Evolutionary conservation across 2,797 vertebrate genomes (phyloP).

Genomic region (Hemibagrus guttatus): DNA sequence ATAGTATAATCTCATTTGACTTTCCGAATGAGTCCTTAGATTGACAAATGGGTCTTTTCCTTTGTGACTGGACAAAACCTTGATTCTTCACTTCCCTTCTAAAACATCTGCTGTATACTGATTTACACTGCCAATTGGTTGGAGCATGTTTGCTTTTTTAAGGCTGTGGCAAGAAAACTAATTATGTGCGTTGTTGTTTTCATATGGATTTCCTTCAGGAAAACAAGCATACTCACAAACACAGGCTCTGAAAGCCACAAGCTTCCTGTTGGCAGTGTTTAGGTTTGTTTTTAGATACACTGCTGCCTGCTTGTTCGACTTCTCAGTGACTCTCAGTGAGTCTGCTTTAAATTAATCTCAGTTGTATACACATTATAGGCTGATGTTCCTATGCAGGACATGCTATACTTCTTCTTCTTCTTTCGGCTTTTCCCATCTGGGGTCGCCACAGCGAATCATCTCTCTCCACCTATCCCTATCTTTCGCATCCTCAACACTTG

Average conservation of each 20-base stretch:
- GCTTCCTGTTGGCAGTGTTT: constrained; percentile 58
- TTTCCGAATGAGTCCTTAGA: neutral
- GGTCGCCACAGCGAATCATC: no score
- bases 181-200: constrained; percentile 44
- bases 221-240: constrained; percentile 34
- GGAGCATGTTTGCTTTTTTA: constrained; percentile 38
- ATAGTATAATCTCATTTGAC: neutral
- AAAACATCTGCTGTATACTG: neutral
- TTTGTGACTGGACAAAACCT: neutral
- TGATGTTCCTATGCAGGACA: constrained; percentile 15
- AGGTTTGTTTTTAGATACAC: constrained; percentile 33
- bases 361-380: constrained; percentile 33
- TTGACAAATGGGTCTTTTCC: neutral
- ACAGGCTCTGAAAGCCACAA: constrained; percentile 6
- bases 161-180: constrained; percentile 21
- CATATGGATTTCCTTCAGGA: constrained; percentile 33
- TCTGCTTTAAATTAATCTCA: constrained; percentile 1
- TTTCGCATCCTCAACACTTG: no score
- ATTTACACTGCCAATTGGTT: neutral
- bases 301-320: constrained; percentile 34
- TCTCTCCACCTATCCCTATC: no score
- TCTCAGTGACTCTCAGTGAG: constrained; percentile 45
- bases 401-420: neutral
- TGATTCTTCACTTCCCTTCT: neutral
- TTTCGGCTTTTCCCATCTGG: no score